phyloP scores from a whole-genome alignment of 53 echinoderm and acorn worm species.

The Antedon mediterranea region DNA sequence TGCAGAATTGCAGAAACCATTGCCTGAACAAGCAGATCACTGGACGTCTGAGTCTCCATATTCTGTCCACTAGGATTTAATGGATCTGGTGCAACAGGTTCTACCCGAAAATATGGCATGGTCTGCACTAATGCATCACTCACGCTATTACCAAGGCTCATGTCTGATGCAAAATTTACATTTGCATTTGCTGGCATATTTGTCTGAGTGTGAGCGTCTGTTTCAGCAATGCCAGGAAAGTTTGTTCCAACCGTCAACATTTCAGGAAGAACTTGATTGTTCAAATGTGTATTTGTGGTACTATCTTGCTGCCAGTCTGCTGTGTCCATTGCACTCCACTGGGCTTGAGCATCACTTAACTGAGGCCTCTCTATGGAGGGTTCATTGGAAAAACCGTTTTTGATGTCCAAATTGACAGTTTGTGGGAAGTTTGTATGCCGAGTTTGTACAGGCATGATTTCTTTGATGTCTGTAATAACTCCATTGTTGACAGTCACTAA shows the following conservation, averaged over 20 bases:
- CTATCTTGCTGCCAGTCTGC: background rate
- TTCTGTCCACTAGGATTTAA: background rate
- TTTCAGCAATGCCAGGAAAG: background rate
- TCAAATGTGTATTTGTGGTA: background rate
- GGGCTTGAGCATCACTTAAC: background rate
- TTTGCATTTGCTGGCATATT: background rate
- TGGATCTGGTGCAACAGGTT: background rate
- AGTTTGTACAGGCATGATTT: background rate
- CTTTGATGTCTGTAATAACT: conserved; percentile 4
- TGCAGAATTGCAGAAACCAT: background rate
- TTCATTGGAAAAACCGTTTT: background rate
- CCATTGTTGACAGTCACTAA: conserved; percentile 29
- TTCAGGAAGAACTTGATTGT: background rate
- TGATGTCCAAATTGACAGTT: background rate
- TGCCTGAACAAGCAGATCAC: background rate
- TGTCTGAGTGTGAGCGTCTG: background rate
- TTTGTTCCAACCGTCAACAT: background rate
- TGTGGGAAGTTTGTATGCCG: background rate
- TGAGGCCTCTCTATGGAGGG: background rate
- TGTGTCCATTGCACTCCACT: background rate
- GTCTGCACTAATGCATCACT: background rate
- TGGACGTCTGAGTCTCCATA: background rate
- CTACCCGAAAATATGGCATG: background rate
- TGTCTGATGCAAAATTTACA: background rate
- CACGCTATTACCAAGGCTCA: background rate